Evolutionary conservation across 2,113 vertebrate species (phyloP).

Genomic region (Oryzias curvinotus): DNA sequence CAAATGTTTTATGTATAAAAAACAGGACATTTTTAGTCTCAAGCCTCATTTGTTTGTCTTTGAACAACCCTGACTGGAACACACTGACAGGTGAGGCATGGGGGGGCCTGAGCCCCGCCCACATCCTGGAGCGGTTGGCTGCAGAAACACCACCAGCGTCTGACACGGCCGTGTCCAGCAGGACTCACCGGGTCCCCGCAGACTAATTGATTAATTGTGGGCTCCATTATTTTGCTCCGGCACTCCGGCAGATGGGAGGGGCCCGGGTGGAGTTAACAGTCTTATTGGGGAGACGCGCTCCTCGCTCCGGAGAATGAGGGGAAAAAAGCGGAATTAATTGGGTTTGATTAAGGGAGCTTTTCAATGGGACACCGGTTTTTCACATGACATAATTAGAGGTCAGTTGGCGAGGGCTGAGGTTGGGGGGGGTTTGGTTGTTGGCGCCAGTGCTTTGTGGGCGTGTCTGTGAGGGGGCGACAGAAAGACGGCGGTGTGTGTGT

Average conservation of each 20-base stretch:
- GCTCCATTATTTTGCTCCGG: conserved; percentile 72
- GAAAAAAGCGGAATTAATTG: conserved; percentile 88
- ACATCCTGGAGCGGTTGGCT: too few species aligned
- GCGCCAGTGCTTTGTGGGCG: conserved; percentile 77
- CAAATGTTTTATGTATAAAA: too few species aligned
- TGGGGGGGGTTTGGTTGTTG: conserved; percentile 62
- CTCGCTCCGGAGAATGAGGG: conserved; percentile 79
- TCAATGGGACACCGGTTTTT: conserved; percentile 84
- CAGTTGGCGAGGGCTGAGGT: conserved; percentile 45
- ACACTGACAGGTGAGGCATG: too few species aligned
- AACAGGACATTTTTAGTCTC: too few species aligned
- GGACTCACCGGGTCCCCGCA: conserved; percentile 75
- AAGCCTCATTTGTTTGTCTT: too few species aligned
- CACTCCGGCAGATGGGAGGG: conserved; percentile 58
- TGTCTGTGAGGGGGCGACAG: conserved; percentile 43
- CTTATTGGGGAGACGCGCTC: conserved; percentile 74
- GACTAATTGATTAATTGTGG: conserved; percentile 83
- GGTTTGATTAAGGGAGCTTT: conserved; percentile 83
- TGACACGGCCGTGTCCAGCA: conserved; percentile 64
- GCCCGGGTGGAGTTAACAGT: conserved; percentile 74
- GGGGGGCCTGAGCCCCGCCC: too few species aligned
- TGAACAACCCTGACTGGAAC: too few species aligned
- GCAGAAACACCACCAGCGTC: not conserved
- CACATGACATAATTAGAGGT: conserved; percentile 84
- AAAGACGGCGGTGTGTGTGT: conserved; percentile 9